Evolutionary conservation across 2,888 invertebrate genomes (phyloP), one percentile per base, ranked within the genome.

Genomic region (Oxycera nigricornis): DNA sequence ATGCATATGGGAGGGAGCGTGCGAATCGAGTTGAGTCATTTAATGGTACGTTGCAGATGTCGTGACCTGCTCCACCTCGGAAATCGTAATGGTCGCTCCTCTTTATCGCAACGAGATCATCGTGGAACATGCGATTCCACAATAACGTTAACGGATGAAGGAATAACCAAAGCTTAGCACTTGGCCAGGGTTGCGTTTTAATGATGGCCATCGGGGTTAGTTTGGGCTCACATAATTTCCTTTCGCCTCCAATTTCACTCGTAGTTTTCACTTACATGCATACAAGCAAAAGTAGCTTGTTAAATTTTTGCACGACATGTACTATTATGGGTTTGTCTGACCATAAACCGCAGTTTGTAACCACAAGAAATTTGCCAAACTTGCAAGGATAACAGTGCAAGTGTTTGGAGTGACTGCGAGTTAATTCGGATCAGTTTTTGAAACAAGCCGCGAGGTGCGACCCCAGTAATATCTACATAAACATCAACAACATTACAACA

Each of bases 81-180:
- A 70, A 70, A 70, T 70, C 70, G 70, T 31, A 70, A 52, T 55
- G 30, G 31, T 70, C 55, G 35, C 70, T 52, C 70, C 55, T 31
- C 20, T 55, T 31, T 70, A 70, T 70, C 70, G 55, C 52, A 9
- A 22, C 14, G 22, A 20, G 70, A 70, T 70, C 70, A 70, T 28
- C 14, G 22, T 14, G 31, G 35, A 70, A 55, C 70, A 70, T 70
- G 70, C 70, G 35, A 70, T 70, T 70, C 55, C n/a, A 70, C 70
- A 70, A 70, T 70, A 70, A 70, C 30, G 55, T 2, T n/a, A 30
- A 52, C 52, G 52, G 31, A 70, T 52, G 70, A 55, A 22, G 70
- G n/a, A n/a, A n/a, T 70, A 70, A 70, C 70, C 30, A 70, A 70
- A 52, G 70, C 52, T 70, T 70, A 70, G 70, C 70, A 70, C 35